These are phyloP conservation scores for Crepidodera aurea DNA, from an alignment of 2,888 invertebrate genomes.

Conservation along the genomic window DNA sequence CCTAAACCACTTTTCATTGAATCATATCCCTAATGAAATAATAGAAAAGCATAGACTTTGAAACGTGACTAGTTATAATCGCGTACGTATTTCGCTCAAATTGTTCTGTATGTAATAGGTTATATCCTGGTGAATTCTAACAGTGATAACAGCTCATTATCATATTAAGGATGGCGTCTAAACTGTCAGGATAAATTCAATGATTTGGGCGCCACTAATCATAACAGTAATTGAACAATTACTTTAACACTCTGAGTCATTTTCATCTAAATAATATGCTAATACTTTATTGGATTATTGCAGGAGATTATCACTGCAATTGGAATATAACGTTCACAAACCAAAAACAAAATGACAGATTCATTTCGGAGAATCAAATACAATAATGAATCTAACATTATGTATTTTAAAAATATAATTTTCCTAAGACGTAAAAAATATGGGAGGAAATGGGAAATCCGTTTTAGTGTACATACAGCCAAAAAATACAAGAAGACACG, in stretches of 20 bases:
- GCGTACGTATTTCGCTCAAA: slow-evolving; percentile 24
- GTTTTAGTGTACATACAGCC: no score
- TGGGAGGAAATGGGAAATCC: no score
- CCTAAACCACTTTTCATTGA: not conserved
- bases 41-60: slow-evolving; percentile 11
- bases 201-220: slow-evolving; percentile 43
- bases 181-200: slow-evolving; percentile 38
- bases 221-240: slow-evolving; percentile 39
- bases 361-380: no score
- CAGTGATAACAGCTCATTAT: slow-evolving; percentile 42
- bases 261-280: slow-evolving; percentile 31
- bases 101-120: slow-evolving; percentile 38
- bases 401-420: no score
- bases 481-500: no score
- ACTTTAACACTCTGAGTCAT: slow-evolving; percentile 38
- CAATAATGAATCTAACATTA: no score
- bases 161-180: slow-evolving; percentile 41
- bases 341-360: no score
- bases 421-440: no score
- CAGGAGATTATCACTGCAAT: slow-evolving; percentile 1
- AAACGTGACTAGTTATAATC: slow-evolving; percentile 24
- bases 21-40: slow-evolving; percentile 8
- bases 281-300: slow-evolving; percentile 24
- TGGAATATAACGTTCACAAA: not conserved
- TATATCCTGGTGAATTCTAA: slow-evolving; percentile 43